Conservation (phyloP, 2,797 vertebrate genomes). For the Decapterus maruadsi region DNA sequence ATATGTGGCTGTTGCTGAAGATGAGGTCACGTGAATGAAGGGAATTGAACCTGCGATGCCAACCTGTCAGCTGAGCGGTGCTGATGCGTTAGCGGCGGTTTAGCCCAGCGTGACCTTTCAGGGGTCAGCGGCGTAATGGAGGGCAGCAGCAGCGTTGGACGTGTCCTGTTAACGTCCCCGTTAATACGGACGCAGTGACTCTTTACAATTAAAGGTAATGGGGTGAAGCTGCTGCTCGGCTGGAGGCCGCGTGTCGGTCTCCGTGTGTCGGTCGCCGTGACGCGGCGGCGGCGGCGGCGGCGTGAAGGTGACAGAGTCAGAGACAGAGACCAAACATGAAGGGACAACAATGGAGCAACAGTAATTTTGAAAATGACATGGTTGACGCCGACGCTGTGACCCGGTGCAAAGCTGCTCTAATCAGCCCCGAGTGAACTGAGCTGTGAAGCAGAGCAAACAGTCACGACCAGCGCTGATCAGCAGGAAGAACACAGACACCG, state of each 20-base stretch:
- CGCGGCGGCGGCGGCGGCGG: too few species aligned
- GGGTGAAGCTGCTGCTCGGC: not conserved
- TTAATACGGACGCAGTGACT: too few species aligned
- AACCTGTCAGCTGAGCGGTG: too few species aligned
- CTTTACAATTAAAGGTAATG: too few species aligned
- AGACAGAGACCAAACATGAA: not conserved
- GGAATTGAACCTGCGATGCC: too few species aligned
- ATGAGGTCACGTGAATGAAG: too few species aligned
- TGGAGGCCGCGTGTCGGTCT: not conserved
- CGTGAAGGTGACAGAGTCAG: not conserved
- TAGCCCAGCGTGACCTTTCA: not conserved
- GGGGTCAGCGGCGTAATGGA: constrained; percentile 40
- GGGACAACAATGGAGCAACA: not conserved
- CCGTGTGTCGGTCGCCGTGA: too few species aligned
- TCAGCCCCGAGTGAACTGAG: constrained; percentile 18
- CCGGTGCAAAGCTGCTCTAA: constrained; percentile 15
- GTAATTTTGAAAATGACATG: constrained; percentile 35
- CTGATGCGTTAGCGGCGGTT: not conserved
- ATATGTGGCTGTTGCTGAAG: too few species aligned
- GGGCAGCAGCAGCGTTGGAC: not conserved
- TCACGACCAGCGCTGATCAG: constrained; percentile 11
- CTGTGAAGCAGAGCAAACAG: constrained; percentile 30
- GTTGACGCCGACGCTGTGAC: not conserved
- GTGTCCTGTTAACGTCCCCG: too few species aligned
- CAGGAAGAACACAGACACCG: not conserved